Evolutionary conservation across 2,113 vertebrate species (phyloP).

Genomic region (Ahaetulla prasina): DNA sequence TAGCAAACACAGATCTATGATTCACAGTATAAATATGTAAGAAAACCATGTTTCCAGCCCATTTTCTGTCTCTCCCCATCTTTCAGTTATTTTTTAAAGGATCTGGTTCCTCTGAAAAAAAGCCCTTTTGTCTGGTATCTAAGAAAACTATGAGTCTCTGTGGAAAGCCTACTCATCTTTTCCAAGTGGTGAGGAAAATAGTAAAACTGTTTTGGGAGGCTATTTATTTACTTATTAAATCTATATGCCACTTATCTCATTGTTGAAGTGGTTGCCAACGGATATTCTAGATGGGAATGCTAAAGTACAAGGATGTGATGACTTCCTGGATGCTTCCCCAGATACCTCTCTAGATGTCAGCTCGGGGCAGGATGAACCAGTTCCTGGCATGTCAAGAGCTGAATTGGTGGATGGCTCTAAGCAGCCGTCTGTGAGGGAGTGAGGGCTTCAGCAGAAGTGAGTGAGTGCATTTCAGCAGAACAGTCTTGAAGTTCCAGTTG

Average conservation of each 20-base stretch:
- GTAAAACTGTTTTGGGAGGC: neutral
- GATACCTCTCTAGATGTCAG: no score
- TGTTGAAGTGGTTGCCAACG: neutral
- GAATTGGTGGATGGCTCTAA: no score
- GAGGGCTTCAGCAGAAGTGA: no score
- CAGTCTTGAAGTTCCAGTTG: no score
- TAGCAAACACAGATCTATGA: neutral
- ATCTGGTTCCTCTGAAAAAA: neutral
- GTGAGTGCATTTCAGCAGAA: no score
- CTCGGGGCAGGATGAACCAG: no score
- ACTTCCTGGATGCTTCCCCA: no score
- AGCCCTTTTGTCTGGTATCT: neutral
- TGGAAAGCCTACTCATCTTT: neutral
- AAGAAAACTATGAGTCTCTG: neutral
- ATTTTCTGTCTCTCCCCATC: neutral
- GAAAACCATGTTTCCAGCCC: slow-evolving; percentile 20
- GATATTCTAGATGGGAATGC: neutral
- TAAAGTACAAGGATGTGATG: neutral
- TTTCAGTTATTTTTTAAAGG: neutral
- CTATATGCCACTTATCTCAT: neutral
- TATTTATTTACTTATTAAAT: neutral
- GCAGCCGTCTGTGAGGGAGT: no score
- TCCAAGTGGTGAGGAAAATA: neutral
- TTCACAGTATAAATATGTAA: slow-evolving; percentile 49
- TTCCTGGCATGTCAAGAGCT: no score